A percentile compares a stretch with the other conserved stretches of the same genome.
These are phyloP conservation scores for Lutraria rhynchaena DNA, from an alignment of 1,140 invertebrate genomes.

Conservation along the genomic window DNA sequence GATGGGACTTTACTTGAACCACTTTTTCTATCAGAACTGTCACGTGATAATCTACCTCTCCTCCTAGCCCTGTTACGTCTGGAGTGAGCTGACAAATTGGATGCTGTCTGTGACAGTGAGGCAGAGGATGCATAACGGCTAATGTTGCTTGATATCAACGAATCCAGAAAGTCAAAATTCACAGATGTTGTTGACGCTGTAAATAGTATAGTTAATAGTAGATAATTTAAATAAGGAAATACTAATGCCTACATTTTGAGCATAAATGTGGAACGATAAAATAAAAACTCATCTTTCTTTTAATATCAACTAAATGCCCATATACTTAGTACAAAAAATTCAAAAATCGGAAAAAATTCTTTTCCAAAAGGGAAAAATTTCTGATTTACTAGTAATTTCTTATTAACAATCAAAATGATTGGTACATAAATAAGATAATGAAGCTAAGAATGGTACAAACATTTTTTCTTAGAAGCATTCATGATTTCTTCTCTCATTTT, in stretches of 20 bases:
- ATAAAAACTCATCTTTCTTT: background rate
- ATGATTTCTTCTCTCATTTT: conserved; percentile 77
- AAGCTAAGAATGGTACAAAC: too few species aligned
- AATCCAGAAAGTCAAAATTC: conserved; percentile 68
- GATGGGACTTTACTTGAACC: conserved; percentile 45
- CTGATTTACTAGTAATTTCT: too few species aligned
- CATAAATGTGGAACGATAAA: background rate
- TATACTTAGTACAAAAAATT: background rate
- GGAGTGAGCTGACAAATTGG: conserved; percentile 58
- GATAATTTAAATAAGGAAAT: too few species aligned
- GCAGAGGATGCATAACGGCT: conserved; percentile 67
- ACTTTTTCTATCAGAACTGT: conserved; percentile 35
- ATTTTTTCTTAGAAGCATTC: conserved; percentile 75
- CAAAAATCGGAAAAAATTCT: too few species aligned
- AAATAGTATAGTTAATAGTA: too few species aligned
- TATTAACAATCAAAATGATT: too few species aligned
- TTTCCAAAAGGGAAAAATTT: too few species aligned
- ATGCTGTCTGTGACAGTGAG: conserved; percentile 65
- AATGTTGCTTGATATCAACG: conserved; percentile 64
- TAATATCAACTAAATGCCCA: background rate
- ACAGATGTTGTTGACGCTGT: conserved; percentile 63
- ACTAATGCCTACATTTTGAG: background rate
- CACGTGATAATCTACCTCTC: background rate
- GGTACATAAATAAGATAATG: too few species aligned
- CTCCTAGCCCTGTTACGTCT: background rate